Percentiles rank a stretch among this genome's conserved stretches.
phyloP scores from a whole-genome alignment of 2,797 vertebrate genomes.

The Margarornis squamiger region DNA sequence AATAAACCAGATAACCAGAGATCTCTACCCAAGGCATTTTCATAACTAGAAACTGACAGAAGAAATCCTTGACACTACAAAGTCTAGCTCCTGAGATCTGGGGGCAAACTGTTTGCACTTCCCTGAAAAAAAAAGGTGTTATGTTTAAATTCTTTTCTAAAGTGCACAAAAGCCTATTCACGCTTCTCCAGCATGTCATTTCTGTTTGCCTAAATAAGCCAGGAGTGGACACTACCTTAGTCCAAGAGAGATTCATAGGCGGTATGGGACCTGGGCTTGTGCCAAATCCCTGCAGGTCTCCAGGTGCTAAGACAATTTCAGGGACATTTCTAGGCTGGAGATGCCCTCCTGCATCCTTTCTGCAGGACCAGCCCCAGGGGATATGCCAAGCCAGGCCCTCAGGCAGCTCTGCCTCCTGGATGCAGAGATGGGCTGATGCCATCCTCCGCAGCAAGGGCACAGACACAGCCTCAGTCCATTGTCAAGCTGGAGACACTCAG shows the following conservation, averaged over 20 bases:
- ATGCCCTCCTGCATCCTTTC: neutral
- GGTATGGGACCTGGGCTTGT: neutral
- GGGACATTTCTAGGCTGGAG: neutral
- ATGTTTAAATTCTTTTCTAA: neutral
- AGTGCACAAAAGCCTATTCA: neutral
- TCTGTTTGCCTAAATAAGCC: neutral
- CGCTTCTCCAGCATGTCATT: neutral
- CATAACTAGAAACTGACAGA: neutral
- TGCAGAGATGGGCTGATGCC: neutral
- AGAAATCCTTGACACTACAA: neutral
- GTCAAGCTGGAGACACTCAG: neutral
- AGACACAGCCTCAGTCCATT: fast-evolving
- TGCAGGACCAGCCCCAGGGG: neutral
- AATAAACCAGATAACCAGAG: neutral
- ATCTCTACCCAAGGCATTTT: neutral
- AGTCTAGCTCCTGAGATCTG: neutral
- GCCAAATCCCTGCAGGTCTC: conserved; percentile 18
- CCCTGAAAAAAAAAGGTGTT: neutral
- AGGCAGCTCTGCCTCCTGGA: neutral
- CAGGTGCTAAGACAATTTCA: neutral
- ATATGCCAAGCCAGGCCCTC: neutral
- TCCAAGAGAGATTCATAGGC: neutral
- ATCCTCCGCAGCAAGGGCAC: neutral
- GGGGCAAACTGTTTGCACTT: neutral
- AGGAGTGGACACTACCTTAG: neutral